Percentiles rank a stretch among this genome's conserved stretches.
These are phyloP conservation scores for Drosophila sucinea DNA, from an alignment of 1,140 invertebrate species.

Conservation along the genomic window DNA sequence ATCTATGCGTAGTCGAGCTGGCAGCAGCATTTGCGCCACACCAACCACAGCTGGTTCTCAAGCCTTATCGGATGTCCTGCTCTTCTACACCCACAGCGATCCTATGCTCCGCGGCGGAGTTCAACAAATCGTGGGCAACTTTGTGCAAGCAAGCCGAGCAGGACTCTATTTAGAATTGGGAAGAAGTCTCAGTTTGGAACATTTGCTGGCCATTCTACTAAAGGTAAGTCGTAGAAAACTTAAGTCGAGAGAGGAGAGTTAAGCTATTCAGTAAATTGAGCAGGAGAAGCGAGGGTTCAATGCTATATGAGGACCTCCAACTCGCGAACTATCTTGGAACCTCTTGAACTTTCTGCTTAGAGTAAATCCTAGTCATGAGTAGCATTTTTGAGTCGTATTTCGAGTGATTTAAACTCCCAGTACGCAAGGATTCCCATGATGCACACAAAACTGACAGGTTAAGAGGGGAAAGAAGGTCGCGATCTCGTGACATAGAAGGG, in stretches of 20 bases:
- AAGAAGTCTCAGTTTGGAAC: constrained; percentile 84
- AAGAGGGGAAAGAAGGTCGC: too few relatives aligned
- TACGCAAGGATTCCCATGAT: too few relatives aligned
- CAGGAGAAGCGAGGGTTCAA: too few relatives aligned
- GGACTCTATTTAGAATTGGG: constrained; percentile 53
- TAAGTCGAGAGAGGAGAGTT: background rate
- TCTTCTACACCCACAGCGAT: constrained; percentile 89
- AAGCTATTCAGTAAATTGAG: too few relatives aligned
- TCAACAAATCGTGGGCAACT: constrained; percentile 86
- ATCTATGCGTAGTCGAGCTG: constrained; percentile 53
- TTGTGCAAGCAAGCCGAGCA: constrained; percentile 83
- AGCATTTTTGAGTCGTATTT: too few relatives aligned
- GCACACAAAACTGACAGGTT: too few relatives aligned
- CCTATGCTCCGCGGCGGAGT: constrained; percentile 91
- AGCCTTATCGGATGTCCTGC: constrained; percentile 87
- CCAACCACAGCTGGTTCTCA: constrained; percentile 64
- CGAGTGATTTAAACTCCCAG: too few relatives aligned
- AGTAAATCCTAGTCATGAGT: too few relatives aligned
- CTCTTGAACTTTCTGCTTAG: too few relatives aligned
- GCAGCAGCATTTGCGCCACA: background rate
- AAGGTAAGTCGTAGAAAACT: constrained; percentile 55
- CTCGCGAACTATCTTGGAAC: too few relatives aligned
- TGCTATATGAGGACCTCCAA: too few relatives aligned
- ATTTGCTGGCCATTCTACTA: constrained; percentile 75
- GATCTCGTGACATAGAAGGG: too few relatives aligned